phyloP scores from a whole-genome alignment of 2,888 invertebrate species.

The Dichetophora obliterata region DNA sequence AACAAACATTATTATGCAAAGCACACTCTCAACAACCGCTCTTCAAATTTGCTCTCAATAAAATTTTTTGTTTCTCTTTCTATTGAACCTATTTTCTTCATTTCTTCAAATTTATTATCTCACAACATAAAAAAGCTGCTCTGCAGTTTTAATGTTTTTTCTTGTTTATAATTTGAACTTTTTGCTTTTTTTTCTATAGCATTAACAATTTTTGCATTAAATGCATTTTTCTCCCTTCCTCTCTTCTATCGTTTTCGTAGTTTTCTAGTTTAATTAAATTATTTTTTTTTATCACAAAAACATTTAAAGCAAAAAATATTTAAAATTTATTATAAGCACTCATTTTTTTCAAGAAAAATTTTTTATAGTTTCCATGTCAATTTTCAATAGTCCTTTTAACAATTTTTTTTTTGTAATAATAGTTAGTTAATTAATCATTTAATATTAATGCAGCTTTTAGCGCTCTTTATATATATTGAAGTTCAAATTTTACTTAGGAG shows the following conservation, averaged over 20 bases:
- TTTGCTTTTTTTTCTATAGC: background rate
- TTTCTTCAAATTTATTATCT: too few species aligned
- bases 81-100: background rate
- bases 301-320: constrained; percentile 7
- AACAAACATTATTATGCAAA: too few species aligned
- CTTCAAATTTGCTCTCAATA: background rate
- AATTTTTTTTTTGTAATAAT: background rate
- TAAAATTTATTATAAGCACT: constrained; percentile 11
- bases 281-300: constrained; percentile 20
- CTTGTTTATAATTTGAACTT: background rate
- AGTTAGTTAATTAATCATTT: background rate
- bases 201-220: too few species aligned
- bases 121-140: background rate
- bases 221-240: too few species aligned
- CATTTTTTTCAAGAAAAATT: background rate
- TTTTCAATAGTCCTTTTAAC: background rate
- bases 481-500: constrained; percentile 42
- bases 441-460: background rate
- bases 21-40: too few species aligned
- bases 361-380: constrained; percentile 20
- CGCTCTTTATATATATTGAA: constrained; percentile 34
- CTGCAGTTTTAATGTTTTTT: background rate
- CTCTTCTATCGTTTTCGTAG: background rate
- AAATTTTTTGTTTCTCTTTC: background rate
- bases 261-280: background rate